These are phyloP conservation scores for Mirza zaza DNA, from an alignment of 2,113 vertebrate species.

Conservation along the genomic window DNA sequence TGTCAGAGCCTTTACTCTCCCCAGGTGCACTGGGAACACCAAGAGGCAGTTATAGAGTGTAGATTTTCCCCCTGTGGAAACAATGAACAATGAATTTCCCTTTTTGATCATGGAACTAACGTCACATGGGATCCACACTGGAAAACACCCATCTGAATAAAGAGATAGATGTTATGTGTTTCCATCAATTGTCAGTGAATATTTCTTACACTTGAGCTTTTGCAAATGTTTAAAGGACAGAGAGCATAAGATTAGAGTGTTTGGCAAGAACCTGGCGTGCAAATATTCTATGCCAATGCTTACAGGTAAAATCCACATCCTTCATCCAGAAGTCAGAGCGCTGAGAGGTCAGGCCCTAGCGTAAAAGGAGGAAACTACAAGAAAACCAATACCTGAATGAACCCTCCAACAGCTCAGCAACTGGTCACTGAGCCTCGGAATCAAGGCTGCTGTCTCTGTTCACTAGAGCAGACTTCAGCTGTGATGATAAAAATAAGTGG, in stretches of 20 bases:
- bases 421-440: neutral
- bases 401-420: accelerated
- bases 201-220: neutral
- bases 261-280: neutral
- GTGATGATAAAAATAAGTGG: neutral
- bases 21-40: neutral
- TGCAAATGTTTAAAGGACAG: neutral
- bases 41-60: neutral
- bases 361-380: neutral
- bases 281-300: neutral
- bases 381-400: neutral
- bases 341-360: no score
- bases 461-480: neutral
- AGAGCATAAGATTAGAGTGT: neutral
- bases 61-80: neutral
- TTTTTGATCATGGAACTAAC: neutral
- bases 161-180: neutral
- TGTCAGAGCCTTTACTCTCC: neutral
- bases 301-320: neutral
- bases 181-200: neutral
- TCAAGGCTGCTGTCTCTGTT: neutral
- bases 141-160: neutral
- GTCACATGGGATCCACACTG: accelerated
- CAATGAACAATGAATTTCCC: neutral
- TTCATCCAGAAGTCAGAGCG: neutral